Base-by-base conservation (phyloP, 2,888 invertebrate species). In the Drosophila longiperda region DNA sequence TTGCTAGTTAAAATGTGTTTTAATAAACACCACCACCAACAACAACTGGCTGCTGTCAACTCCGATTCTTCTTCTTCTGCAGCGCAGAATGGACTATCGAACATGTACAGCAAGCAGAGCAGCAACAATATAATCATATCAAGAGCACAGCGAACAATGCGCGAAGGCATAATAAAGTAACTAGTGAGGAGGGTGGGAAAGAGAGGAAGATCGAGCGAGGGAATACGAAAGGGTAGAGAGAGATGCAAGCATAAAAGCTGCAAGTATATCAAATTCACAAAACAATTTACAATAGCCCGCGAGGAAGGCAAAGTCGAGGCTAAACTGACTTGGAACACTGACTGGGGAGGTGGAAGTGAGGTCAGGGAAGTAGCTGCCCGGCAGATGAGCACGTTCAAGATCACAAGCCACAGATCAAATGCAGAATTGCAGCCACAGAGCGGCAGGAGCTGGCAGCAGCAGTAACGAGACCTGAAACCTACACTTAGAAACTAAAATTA, bases 261-360 rank as follows among this genome's bases (percentile, higher is more conserved):
- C 89, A 90, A 87, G 90, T 90, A 87, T 91, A 91, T 91, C 88
- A 90, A 90, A 90, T 90, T 91, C 89, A 88, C 89, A 88, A 91
- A 89, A 90, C 90, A 90, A 91, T 90, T 91, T 90, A 89, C 90
- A 91, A 90, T 81, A 79, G 75, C 66, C 71, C 66, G 63, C 62
- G 23, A 45, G 66, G 67, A 65, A 55, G 60, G 52, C 74, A 66
- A 60, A 54, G 57, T 63, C 64, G 60, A 62, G 53, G 42, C 40
- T 45, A 59, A 57, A 49, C 59, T 32, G 23, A 57, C 32, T 64
- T 49, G n/a, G 45, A 49, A 34, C 26, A 23, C 34, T 49, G 59
- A 42, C 50, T 15, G 26, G n/a, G 58, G 3, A 26, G 26, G 23
- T 55, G 15, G 15, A 20, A 32, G 55, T 17, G 49, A 23, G 34